These are phyloP conservation scores for Holothuria glaberrima DNA, from an alignment of 35 echinoderm and acorn worm species.

Conservation along the genomic window DNA sequence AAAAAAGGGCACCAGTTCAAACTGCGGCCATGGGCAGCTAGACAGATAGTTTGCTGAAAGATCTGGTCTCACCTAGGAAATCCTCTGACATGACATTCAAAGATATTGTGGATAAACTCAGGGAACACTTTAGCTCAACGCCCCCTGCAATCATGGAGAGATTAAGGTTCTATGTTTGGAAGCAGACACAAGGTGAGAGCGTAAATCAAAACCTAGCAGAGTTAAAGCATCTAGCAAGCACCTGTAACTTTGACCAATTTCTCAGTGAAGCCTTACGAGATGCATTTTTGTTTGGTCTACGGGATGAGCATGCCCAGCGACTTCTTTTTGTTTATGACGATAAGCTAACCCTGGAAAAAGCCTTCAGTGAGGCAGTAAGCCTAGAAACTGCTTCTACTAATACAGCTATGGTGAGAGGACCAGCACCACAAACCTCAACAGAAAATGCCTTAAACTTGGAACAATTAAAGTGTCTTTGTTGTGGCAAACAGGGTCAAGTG, in stretches of 20 bases:
- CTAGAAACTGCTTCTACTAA: too few species aligned
- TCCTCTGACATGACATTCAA: background rate
- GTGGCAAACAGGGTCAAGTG: background rate
- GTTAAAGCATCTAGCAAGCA: slow-evolving; percentile 7
- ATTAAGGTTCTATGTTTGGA: background rate
- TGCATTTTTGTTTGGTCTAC: slow-evolving; percentile 12
- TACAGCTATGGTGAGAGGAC: slow-evolving; percentile 2
- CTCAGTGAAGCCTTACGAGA: slow-evolving; percentile 19
- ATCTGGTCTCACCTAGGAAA: background rate
- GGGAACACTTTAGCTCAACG: background rate
- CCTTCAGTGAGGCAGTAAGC: too few species aligned
- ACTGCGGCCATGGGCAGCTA: background rate
- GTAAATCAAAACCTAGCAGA: background rate
- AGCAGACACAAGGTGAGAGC: background rate
- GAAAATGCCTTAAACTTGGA: background rate
- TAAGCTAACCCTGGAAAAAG: too few species aligned
- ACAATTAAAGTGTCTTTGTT: background rate
- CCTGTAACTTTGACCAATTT: background rate
- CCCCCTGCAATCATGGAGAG: background rate
- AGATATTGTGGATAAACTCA: background rate
- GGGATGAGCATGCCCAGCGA: slow-evolving; percentile 13
- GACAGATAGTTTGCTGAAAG: slow-evolving; percentile 12
- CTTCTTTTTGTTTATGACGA: background rate
- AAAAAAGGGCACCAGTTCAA: background rate
- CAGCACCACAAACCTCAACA: background rate